These are phyloP conservation scores for Hylia prasina DNA, from an alignment of 2,113 vertebrate genomes.

Conservation along the genomic window DNA sequence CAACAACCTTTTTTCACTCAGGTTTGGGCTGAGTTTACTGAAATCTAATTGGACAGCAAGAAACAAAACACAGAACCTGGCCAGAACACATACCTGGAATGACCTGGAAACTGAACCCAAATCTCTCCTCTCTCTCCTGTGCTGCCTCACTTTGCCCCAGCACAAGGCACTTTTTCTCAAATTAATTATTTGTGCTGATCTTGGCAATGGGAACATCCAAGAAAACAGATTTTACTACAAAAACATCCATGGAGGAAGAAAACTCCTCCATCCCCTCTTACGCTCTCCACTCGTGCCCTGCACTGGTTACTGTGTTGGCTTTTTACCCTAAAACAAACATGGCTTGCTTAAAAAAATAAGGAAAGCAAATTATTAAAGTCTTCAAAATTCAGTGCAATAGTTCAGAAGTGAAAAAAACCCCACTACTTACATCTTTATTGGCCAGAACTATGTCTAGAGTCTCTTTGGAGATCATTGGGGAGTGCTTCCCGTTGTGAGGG, in stretches of 20 bases:
- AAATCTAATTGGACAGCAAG: not conserved
- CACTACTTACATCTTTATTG: slow-evolving; percentile 86
- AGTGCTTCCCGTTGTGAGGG: slow-evolving; percentile 85
- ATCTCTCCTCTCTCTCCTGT: not conserved
- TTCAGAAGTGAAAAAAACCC: not conserved
- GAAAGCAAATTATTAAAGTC: not conserved
- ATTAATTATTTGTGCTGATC: not conserved
- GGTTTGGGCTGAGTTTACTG: not conserved
- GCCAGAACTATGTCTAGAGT: slow-evolving; percentile 86
- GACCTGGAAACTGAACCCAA: not conserved
- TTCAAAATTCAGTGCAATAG: not conserved
- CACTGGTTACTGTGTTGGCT: not conserved
- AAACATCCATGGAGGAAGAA: not conserved
- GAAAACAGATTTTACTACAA: not conserved
- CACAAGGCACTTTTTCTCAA: not conserved
- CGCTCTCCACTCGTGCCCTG: not conserved
- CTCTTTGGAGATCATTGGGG: slow-evolving; percentile 91
- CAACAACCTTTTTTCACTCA: not conserved
- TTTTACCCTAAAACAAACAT: not conserved
- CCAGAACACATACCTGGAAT: not conserved
- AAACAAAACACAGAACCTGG: not conserved
- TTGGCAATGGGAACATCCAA: not conserved
- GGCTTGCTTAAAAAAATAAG: not conserved
- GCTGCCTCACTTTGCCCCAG: not conserved
- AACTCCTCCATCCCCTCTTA: not conserved